A percentile compares a stretch with the other conserved stretches of the same genome.
phyloP scores from a whole-genome alignment of 1,140 invertebrate species.

The Pygmarrhopalites habei region DNA sequence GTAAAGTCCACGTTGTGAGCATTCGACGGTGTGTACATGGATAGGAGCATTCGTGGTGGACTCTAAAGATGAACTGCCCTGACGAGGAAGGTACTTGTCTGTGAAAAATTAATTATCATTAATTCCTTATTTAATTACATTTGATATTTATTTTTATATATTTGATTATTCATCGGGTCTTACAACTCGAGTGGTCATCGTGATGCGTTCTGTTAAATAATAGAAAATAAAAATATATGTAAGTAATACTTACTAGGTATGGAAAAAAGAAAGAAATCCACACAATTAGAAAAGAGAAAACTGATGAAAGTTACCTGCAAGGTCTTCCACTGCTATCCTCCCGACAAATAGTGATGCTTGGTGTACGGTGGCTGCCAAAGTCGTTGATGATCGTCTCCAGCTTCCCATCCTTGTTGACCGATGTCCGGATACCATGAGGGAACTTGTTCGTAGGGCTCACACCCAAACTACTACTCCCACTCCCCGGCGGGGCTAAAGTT shows the following conservation, averaged over 20 bases:
- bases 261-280: too few species aligned
- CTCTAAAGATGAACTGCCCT: constrained; percentile 64
- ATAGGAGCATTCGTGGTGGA: constrained; percentile 50
- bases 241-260: too few species aligned
- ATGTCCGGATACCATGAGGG: constrained; percentile 32
- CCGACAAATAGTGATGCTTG: constrained; percentile 7
- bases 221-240: too few species aligned
- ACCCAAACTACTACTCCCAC: too few species aligned
- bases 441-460: neutral
- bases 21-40: constrained; percentile 76
- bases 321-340: neutral
- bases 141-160: too few species aligned
- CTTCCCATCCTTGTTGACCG: constrained; percentile 43
- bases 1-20: constrained; percentile 47
- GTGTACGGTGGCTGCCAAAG: constrained; percentile 37
- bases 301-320: constrained; percentile 3
- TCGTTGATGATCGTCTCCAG: constrained; percentile 52
- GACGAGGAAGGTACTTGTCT: constrained; percentile 52
- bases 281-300: too few species aligned
- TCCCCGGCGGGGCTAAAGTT: too few species aligned
- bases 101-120: too few species aligned
- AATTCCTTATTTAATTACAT: too few species aligned
- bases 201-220: too few species aligned
- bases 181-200: too few species aligned
- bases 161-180: too few species aligned